Conservation (phyloP, 2,888 invertebrate genomes). For the Tipula vernalis region DNA sequence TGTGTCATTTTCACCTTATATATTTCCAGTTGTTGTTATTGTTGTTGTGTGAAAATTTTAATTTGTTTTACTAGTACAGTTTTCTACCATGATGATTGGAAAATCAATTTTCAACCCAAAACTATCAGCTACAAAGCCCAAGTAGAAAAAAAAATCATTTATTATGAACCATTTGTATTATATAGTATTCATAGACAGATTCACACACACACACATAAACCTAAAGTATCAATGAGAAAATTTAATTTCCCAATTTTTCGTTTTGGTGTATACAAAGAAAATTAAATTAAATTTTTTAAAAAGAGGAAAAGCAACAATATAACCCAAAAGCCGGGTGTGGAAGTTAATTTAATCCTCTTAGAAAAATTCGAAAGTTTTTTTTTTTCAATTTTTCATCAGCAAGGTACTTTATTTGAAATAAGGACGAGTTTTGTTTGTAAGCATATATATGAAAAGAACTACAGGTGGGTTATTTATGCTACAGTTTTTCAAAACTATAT, state of each 20-base stretch:
- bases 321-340: background rate
- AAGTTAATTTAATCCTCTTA: background rate
- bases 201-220: background rate
- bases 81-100: background rate
- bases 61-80: background rate
- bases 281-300: background rate
- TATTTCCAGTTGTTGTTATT: background rate
- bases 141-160: background rate
- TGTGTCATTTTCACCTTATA: slow-evolving; percentile 4
- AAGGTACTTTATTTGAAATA: background rate
- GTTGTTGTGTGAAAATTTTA: background rate
- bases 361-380: background rate
- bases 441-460: background rate
- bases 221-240: background rate
- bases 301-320: background rate
- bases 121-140: background rate
- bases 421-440: background rate
- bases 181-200: background rate
- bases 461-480: background rate
- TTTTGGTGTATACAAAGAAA: background rate
- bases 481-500: background rate
- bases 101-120: background rate
- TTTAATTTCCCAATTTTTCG: background rate
- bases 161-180: background rate
- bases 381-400: background rate